Evolutionary conservation across 2,797 vertebrate genomes (phyloP).

Genomic region (Momotus momota): DNA sequence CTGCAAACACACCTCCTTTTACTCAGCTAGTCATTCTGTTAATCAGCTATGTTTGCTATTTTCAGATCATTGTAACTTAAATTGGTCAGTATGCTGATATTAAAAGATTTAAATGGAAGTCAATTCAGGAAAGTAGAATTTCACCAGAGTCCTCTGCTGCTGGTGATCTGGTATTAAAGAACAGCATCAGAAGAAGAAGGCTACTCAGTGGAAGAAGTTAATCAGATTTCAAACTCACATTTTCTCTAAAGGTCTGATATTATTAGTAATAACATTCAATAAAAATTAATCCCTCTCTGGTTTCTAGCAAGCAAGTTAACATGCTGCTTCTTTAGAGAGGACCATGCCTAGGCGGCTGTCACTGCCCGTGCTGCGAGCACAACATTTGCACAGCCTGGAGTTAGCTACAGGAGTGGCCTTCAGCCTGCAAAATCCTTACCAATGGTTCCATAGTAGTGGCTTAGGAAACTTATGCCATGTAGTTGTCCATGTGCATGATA

Average conservation of each 20-base stretch:
- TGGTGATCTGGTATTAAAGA: background rate
- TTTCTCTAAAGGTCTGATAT: background rate
- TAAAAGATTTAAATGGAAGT: background rate
- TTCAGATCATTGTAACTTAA: background rate
- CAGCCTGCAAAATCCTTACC: background rate
- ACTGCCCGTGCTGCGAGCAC: accelerated
- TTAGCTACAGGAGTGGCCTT: background rate
- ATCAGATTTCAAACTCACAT: background rate
- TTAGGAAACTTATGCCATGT: background rate
- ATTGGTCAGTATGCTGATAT: background rate
- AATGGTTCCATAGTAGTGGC: background rate
- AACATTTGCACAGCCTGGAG: background rate
- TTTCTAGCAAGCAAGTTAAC: background rate
- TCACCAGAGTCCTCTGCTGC: background rate
- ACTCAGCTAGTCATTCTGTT: background rate
- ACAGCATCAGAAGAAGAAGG: accelerated
- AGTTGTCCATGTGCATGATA: no score
- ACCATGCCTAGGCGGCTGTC: accelerated
- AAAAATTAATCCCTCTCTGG: background rate
- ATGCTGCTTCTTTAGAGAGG: accelerated
- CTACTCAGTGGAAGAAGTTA: background rate
- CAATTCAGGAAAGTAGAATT: background rate
- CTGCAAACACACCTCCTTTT: background rate
- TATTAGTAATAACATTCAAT: background rate
- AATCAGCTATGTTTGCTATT: background rate